Evolutionary conservation across 2,113 vertebrate genomes (phyloP).

Genomic region (Ciconia maguari): DNA sequence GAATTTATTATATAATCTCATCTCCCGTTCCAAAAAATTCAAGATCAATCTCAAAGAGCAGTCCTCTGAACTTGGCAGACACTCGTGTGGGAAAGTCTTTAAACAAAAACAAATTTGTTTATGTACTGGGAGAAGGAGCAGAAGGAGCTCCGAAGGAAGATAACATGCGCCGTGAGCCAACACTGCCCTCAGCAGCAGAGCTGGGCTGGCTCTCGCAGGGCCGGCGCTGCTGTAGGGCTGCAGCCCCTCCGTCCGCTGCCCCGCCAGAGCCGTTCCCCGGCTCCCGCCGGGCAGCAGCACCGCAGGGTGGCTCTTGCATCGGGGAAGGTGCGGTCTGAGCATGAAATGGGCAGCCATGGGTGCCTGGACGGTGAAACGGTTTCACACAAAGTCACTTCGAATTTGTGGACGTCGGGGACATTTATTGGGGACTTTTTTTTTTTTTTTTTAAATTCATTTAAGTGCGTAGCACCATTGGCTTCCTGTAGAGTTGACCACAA

Average conservation of each 20-base stretch:
- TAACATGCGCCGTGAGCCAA: slow-evolving; percentile 62
- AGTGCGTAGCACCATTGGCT: neutral
- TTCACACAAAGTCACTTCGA: neutral
- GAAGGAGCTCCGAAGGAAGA: slow-evolving; percentile 67
- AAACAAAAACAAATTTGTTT: slow-evolving; percentile 82
- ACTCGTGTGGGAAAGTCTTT: slow-evolving; percentile 79
- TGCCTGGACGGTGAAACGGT: fast-evolving
- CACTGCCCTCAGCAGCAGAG: slow-evolving; percentile 65
- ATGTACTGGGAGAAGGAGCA: slow-evolving; percentile 72
- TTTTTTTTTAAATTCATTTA: neutral
- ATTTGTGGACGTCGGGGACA: neutral
- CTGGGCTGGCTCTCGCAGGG: slow-evolving; percentile 3
- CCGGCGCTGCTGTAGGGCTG: neutral
- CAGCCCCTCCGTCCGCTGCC: neutral
- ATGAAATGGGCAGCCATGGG: neutral
- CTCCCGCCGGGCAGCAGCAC: fast-evolving
- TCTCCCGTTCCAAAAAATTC: slow-evolving; percentile 70
- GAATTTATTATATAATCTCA: slow-evolving; percentile 75
- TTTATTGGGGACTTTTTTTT: neutral
- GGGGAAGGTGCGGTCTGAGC: neutral
- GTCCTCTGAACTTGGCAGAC: slow-evolving; percentile 78
- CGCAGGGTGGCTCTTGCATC: neutral
- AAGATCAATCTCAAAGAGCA: slow-evolving; percentile 74
- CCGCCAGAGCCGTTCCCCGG: neutral
- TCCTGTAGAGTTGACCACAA: neutral